Base-by-base conservation (phyloP, 2,113 vertebrate genomes). In the Paramisgurnus dabryanus region DNA sequence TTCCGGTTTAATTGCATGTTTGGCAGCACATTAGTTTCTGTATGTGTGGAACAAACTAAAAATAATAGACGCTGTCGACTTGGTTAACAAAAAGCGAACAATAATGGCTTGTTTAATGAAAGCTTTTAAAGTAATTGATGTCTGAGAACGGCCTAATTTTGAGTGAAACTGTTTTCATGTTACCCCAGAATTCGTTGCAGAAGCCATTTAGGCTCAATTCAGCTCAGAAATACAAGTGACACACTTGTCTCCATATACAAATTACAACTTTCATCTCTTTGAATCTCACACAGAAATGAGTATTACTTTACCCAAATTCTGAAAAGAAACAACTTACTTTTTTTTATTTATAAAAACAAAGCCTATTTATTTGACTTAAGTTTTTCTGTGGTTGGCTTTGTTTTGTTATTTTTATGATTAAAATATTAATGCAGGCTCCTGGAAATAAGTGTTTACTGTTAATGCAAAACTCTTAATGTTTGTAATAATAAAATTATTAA, bases 1-100 rank as follows among this genome's bases (percentile, higher is more conserved):
- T 60, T 61, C n/a, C 11, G 22, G 57, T 61, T 61, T 47, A 63
- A 58, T 60, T 72, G 39, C 53, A 73, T 10, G 3, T 72, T 72
- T n/a, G 17, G 6, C 17, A 58, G 12, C n/a, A 12, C 17, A 2
- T 10, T 13, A 15, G 18, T 0, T 57, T 41, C 53, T 43, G 4
- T 18, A 58, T 58, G 17, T 73, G 53, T 60, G 39, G 40, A 60
- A 43, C 6, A 73, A 22, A 63, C 40, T 27, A 0, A 74, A 74
- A 60, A 27, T n/a, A 22, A 22, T n/a, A 61, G 57, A 6, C 22
- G 39, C 1, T 50, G 13, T 72, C 9, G n/a, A 58, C 70, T 18
- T 3, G 13, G 12, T 55, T 22, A 12, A 60, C n/a, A 55, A 57
- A 71, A 53, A 18, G 15, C 27, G 17, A 34, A 11, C 47, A 57